Evolutionary conservation across 2,888 invertebrate species (phyloP).

Genomic region (Rhynchonema sp.): DNA sequence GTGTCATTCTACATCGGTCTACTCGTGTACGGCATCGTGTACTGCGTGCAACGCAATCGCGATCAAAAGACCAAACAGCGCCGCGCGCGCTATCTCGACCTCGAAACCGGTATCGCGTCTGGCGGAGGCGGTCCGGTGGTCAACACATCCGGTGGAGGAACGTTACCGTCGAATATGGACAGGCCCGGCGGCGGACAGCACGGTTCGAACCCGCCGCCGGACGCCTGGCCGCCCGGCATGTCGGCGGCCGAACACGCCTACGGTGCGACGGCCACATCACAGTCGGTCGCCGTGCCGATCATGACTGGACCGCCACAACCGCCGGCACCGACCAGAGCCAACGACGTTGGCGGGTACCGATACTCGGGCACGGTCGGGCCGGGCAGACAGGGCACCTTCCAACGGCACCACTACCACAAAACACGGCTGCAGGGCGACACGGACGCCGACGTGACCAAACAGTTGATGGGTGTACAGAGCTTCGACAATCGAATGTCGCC

Average conservation of each 20-base stretch:
- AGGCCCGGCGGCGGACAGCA: background rate
- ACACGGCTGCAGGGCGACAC: background rate
- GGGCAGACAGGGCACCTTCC: background rate
- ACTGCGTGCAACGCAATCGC: background rate
- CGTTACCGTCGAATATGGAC: background rate
- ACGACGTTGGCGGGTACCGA: background rate
- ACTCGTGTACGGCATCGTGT: background rate
- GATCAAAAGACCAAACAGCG: background rate
- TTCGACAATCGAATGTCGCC: background rate
- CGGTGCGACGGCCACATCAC: background rate
- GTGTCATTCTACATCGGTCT: conserved; percentile 5
- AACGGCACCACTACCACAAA: background rate
- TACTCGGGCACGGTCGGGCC: background rate
- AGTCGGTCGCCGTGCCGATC: background rate
- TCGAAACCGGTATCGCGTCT: background rate
- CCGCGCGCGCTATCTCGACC: background rate
- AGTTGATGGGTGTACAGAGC: background rate
- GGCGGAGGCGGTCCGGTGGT: background rate
- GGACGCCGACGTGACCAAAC: background rate
- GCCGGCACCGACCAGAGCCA: background rate
- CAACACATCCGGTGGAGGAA: background rate
- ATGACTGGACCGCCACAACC: background rate
- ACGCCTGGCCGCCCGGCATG: background rate
- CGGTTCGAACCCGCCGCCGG: background rate
- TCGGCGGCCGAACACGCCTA: background rate